Evolutionary conservation across 2,888 invertebrate species (phyloP).

Genomic region (Stenichneumon culpator): DNA sequence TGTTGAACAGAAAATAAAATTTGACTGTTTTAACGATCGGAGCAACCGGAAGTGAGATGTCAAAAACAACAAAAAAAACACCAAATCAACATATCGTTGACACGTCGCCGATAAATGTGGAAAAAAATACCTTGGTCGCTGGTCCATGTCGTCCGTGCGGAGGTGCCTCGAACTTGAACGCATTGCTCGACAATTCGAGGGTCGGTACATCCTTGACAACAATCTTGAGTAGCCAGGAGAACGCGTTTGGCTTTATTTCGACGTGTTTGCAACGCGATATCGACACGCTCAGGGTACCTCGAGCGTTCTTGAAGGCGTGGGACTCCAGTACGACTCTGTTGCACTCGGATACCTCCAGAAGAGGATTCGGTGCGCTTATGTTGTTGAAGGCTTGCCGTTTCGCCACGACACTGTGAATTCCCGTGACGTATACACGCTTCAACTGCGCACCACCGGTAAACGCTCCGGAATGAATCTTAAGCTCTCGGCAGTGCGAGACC

Average conservation of each 20-base stretch:
- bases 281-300: conserved; percentile 88
- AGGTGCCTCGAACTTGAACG: conserved; percentile 89
- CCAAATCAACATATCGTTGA: background rate
- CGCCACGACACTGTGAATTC: conserved; percentile 86
- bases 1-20: conserved; percentile 78
- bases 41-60: background rate
- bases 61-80: too few relatives aligned
- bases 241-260: conserved; percentile 88
- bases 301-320: conserved; percentile 88
- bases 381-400: conserved; percentile 88
- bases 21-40: background rate
- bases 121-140: conserved; percentile 83
- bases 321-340: conserved; percentile 88
- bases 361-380: conserved; percentile 87
- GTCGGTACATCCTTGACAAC: conserved; percentile 87
- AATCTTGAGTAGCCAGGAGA: conserved; percentile 89
- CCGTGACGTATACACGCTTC: conserved; percentile 86
- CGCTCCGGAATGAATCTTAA: conserved; percentile 87
- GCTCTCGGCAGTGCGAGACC: conserved; percentile 86
- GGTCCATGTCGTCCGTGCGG: conserved; percentile 89
- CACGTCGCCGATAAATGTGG: background rate
- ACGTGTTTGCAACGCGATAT: conserved; percentile 88
- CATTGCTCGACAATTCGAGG: conserved; percentile 87
- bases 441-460: conserved; percentile 87
- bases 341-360: conserved; percentile 88